Evolutionary conservation across 2,113 vertebrate species (phyloP), one percentile per base, ranked within the genome.

Genomic region (Nerophis lumbriciformis): DNA sequence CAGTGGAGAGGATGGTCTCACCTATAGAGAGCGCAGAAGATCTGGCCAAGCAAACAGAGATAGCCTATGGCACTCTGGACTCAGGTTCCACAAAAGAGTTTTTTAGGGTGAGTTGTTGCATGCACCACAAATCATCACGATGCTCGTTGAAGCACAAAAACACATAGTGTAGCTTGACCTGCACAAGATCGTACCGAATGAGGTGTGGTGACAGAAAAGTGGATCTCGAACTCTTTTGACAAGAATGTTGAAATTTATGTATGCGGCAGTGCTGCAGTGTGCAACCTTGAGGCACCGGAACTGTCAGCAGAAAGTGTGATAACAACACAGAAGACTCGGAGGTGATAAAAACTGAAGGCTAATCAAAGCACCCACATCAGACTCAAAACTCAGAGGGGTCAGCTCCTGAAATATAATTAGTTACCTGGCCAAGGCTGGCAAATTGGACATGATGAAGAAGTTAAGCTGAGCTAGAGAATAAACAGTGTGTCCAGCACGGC

Each of bases 11-110:
- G 83, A 99, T 99, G 97, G 97, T 99, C 65, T 99, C 97, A 75
- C 97, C 97, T 63, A 99, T 99, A 83, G 97, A 99, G 85, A 98
- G 97, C 45, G 97, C 97, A 21, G 97, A 99, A 87, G 97, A 99
- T 87, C 88, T 99, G 84, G 97, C 97, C 71, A 99, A 99, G 77
- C 97, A 99, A 91, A 99, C 97, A 21, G 97, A 99, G 90, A 99
- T 99, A 83, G 97, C 97, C 65, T 99, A 99, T 60, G 97, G 97
- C 71, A 99, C 96, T 76, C 84, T 99, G 91, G 96, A 99, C 88
- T 98, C 97, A 61, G 97, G 97, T 79, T 99, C 97, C 76, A 99
- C 97, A 84, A 99, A 99, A 93, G 97, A 99, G 91, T 99, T 99
- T 91, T 99, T 99, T 85, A 93, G 97, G 93, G 97, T 99, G 90